Conservation (phyloP, 2,888 invertebrate genomes). For the Cloeon dipterum region DNA sequence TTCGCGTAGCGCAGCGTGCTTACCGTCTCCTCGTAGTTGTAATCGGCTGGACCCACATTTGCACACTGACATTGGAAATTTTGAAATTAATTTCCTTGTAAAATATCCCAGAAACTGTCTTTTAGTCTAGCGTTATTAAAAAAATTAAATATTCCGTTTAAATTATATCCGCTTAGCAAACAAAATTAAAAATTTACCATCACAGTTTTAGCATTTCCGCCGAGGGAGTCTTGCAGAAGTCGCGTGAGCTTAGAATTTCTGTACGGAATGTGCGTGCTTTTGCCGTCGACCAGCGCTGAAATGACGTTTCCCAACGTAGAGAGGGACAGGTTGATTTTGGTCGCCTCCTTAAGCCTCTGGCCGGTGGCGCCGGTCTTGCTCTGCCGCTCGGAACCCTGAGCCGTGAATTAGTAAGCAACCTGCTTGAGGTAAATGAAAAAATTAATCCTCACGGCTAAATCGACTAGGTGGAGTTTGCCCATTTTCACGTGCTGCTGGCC, state of each 20-base stretch:
- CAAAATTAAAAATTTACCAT: constrained; percentile 45
- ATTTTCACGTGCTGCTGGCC: constrained; percentile 74
- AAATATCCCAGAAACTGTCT: background rate
- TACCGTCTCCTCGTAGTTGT: constrained; percentile 92
- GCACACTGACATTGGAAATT: constrained; percentile 43
- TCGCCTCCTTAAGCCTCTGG: constrained; percentile 81
- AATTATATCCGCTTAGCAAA: too few species aligned
- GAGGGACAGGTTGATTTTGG: constrained; percentile 91
- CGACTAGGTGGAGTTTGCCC: constrained; percentile 93
- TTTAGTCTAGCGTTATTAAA: background rate
- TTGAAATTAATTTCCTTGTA: background rate
- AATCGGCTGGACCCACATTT: constrained; percentile 87
- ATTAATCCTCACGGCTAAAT: constrained; percentile 50
- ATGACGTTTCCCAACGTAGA: constrained; percentile 97
- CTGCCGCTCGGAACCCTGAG: constrained; percentile 86
- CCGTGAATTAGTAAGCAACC: background rate
- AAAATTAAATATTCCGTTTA: constrained; percentile 3
- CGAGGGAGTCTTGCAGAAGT: constrained; percentile 85
- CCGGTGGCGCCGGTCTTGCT: constrained; percentile 91
- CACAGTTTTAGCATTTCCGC: constrained; percentile 87
- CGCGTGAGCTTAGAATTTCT: constrained; percentile 92
- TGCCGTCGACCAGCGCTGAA: constrained; percentile 91
- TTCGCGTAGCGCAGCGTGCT: constrained; percentile 93
- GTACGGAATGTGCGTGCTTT: constrained; percentile 93
- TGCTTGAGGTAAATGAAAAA: background rate